phyloP scores from a whole-genome alignment of 1,140 invertebrate genomes.

The Mylabris phalerata region DNA sequence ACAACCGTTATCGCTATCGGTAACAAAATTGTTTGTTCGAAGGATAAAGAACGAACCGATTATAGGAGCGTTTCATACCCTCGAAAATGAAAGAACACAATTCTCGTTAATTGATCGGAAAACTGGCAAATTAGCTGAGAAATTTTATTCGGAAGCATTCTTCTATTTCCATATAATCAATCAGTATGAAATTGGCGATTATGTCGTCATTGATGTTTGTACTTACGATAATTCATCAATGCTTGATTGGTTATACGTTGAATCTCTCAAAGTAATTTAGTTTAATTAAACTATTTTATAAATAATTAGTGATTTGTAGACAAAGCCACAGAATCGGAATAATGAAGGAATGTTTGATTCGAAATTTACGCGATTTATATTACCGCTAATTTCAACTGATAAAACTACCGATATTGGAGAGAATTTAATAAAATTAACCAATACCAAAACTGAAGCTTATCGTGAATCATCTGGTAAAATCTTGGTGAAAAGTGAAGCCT shows the following conservation, averaged over 20 bases:
- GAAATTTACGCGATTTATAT: conserved; percentile 63
- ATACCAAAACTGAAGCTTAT: conserved; percentile 48
- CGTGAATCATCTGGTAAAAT: conserved; percentile 44
- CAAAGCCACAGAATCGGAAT: conserved; percentile 69
- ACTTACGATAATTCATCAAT: conserved; percentile 74
- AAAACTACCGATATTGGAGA: conserved; percentile 8
- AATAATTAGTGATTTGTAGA: conserved; percentile 43
- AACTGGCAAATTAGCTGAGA: conserved; percentile 52
- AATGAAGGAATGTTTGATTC: conserved; percentile 74
- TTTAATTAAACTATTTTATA: not conserved
- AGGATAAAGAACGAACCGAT: conserved; percentile 59
- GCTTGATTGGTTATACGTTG: conserved; percentile 78
- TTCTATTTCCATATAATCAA: conserved; percentile 89
- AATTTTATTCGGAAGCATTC: conserved; percentile 63
- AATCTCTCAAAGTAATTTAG: conserved; percentile 62
- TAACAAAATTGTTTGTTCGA: conserved; percentile 44
- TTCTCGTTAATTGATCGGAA: conserved; percentile 64
- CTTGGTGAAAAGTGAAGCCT: conserved; percentile 55
- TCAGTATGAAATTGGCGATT: conserved; percentile 68
- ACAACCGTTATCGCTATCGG: conserved; percentile 67
- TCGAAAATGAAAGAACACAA: conserved; percentile 65
- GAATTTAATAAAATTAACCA: conserved; percentile 47
- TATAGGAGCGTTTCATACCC: conserved; percentile 60
- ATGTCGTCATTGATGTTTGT: conserved; percentile 74
- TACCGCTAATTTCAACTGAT: conserved; percentile 46